A percentile compares a stretch with the other conserved stretches of the same genome.
These are phyloP conservation scores for Hanleya hanleyi DNA, from an alignment of 2,888 invertebrate species.

Conservation along the genomic window DNA sequence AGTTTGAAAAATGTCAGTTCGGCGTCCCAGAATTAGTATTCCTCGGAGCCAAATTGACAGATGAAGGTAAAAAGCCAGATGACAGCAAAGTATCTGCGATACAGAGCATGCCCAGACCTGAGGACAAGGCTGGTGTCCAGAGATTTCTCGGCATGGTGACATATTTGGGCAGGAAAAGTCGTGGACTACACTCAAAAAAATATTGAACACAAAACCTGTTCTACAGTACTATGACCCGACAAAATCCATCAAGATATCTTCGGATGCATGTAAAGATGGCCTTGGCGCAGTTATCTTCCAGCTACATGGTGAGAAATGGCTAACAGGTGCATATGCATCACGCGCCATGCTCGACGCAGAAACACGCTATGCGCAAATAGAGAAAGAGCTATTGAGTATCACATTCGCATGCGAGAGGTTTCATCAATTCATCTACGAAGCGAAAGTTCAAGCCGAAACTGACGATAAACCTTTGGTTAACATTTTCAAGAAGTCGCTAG, in stretches of 20 bases:
- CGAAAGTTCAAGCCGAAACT: not conserved
- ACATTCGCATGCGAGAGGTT: not conserved
- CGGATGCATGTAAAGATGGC: slow-evolving; percentile 5
- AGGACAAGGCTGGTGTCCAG: not conserved
- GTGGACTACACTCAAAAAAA: too few relatives aligned
- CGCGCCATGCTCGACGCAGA: not conserved
- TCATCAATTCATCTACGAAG: slow-evolving; percentile 3
- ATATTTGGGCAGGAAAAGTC: not conserved
- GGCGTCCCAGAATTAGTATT: not conserved
- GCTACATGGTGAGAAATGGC: not conserved
- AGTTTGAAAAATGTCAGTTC: slow-evolving; percentile 1
- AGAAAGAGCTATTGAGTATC: slow-evolving; percentile 8
- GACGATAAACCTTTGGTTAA: slow-evolving; percentile 14
- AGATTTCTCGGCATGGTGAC: not conserved
- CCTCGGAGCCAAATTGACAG: slow-evolving; percentile 12
- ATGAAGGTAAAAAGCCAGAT: slow-evolving; percentile 8
- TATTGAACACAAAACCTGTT: not conserved
- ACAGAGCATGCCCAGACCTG: not conserved
- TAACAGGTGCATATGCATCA: not conserved
- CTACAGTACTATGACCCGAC: not conserved
- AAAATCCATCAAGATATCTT: not conserved
- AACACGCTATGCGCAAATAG: not conserved
- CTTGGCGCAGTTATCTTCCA: not conserved
- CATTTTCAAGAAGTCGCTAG: slow-evolving; percentile 14
- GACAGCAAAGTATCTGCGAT: not conserved